Percentiles rank a stretch among this genome's conserved stretches.
These are phyloP conservation scores for Melitaea athalia DNA, from an alignment of 2,888 invertebrate species.

Conservation along the genomic window DNA sequence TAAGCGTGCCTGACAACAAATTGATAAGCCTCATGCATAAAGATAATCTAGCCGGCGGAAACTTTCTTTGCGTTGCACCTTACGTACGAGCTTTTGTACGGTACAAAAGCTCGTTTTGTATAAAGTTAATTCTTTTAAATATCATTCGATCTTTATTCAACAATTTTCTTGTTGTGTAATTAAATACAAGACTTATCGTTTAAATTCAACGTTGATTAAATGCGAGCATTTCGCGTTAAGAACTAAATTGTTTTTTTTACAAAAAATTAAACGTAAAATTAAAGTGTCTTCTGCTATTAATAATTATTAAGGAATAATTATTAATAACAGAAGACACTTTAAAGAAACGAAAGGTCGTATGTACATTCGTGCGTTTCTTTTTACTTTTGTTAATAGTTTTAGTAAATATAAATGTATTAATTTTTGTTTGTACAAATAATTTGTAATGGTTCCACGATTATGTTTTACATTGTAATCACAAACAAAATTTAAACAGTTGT, in stretches of 20 bases:
- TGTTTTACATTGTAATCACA: not conserved
- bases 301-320: too few species aligned
- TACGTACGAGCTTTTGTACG: constrained; percentile 17
- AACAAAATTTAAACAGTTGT: not conserved
- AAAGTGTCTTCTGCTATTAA: not conserved
- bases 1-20: constrained; percentile 60
- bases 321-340: too few species aligned
- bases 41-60: constrained; percentile 53
- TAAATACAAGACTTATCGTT: constrained; percentile 35
- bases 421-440: too few species aligned
- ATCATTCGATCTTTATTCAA: constrained; percentile 27
- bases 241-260: constrained; percentile 11
- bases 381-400: too few species aligned
- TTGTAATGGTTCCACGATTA: not conserved
- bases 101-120: constrained; percentile 20
- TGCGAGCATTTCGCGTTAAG: constrained; percentile 14
- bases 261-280: constrained; percentile 15
- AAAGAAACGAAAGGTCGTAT: too few species aligned
- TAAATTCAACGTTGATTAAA: constrained; percentile 17
- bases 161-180: constrained; percentile 16
- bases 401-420: not conserved
- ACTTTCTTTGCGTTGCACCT: constrained; percentile 55
- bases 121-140: constrained; percentile 14
- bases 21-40: constrained; percentile 73
- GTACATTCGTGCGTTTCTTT: not conserved